Percentiles rank a stretch among this genome's conserved stretches.
Evolutionary conservation across 1,140 invertebrate species (phyloP).

Genomic region (Schlechtendalia chinensis): DNA sequence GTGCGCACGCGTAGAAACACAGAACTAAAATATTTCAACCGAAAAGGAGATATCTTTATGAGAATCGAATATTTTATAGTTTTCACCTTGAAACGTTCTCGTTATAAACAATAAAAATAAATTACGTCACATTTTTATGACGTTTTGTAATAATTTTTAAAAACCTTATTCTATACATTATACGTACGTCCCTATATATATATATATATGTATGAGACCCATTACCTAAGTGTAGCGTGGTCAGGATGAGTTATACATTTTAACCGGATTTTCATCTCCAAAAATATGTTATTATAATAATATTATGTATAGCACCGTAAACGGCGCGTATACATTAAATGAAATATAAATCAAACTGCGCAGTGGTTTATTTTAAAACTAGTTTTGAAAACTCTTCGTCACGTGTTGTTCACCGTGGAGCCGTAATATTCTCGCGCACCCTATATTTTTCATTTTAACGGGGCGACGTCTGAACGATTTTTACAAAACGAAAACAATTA

Average conservation of each 20-base stretch:
- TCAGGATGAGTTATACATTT: not conserved
- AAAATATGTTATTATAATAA: not conserved
- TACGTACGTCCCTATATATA: no score
- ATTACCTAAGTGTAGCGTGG: not conserved
- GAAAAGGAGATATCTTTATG: no score
- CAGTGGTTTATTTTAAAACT: not conserved
- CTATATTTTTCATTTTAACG: not conserved
- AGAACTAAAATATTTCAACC: no score
- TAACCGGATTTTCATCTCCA: not conserved
- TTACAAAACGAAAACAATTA: no score
- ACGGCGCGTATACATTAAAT: no score
- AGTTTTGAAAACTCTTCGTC: not conserved
- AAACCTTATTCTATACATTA: not conserved
- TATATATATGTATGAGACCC: no score
- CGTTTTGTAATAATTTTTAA: not conserved
- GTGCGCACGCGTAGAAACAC: no score
- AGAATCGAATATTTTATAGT: not conserved
- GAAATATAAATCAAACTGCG: not conserved
- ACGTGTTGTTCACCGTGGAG: not conserved
- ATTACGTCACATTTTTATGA: constrained; percentile 2
- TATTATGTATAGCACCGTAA: no score
- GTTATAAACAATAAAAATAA: not conserved
- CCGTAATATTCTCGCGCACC: not conserved
- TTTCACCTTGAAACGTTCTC: not conserved
- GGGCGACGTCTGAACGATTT: no score